Evolutionary conservation across 2,797 vertebrate species (phyloP).

Genomic region (Columba guinea): DNA sequence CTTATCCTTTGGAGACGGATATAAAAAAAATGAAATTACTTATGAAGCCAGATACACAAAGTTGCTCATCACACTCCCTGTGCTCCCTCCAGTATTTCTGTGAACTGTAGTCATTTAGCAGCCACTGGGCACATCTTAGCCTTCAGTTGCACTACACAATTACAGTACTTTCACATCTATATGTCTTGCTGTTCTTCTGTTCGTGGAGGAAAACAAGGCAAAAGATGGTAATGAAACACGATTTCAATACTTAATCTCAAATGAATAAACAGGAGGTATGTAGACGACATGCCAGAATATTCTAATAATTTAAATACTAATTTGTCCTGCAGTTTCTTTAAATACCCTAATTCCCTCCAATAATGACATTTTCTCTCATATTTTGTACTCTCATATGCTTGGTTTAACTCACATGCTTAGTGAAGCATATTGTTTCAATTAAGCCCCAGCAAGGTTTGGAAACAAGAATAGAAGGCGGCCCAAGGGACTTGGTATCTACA

Average conservation of each 20-base stretch:
- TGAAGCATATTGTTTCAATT: slow-evolving; percentile 66
- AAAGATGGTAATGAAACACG: background rate
- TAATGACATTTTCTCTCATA: slow-evolving; percentile 26
- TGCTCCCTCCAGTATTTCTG: background rate
- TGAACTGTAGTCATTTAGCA: background rate
- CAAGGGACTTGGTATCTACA: slow-evolving; percentile 17
- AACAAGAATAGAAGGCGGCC: slow-evolving; percentile 37
- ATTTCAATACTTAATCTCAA: background rate
- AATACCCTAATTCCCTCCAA: background rate
- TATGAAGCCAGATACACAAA: background rate
- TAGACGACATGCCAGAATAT: background rate
- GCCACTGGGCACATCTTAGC: background rate
- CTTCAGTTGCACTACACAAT: background rate
- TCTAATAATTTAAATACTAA: background rate
- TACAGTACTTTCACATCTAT: background rate
- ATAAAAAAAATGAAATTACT: background rate
- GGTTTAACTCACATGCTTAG: slow-evolving; percentile 13
- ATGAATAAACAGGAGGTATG: background rate
- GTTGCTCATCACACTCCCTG: background rate
- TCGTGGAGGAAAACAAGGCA: background rate
- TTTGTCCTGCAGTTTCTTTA: slow-evolving; percentile 19
- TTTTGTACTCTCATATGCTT: slow-evolving; percentile 28
- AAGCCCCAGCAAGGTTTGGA: slow-evolving; percentile 55
- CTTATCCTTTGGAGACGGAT: background rate
- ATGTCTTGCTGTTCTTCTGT: background rate